phyloP scores from a whole-genome alignment of 2,113 vertebrate species.

The Furnarius figulus region DNA sequence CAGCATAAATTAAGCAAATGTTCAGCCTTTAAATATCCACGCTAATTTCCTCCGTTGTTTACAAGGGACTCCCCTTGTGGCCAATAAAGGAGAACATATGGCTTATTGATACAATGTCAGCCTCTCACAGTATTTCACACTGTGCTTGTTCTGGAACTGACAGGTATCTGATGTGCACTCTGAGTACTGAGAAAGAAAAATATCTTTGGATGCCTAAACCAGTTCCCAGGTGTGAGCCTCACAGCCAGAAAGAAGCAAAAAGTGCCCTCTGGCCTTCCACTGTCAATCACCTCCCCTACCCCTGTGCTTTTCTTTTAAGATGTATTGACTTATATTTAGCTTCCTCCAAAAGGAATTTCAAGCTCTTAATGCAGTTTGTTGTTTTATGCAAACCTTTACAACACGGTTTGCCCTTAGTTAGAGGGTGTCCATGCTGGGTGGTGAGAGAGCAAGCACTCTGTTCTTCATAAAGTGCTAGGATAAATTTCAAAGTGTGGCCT shows the following conservation, averaged over 20 bases:
- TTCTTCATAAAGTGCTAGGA: neutral
- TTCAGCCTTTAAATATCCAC: neutral
- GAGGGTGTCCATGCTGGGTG: neutral
- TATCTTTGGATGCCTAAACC: neutral
- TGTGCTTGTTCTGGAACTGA: neutral
- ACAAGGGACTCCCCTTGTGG: neutral
- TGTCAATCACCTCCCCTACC: neutral
- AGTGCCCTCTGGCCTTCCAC: neutral
- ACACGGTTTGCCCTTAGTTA: neutral
- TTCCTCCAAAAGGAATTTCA: neutral
- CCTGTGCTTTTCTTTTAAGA: neutral
- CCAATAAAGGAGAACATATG: constrained; percentile 20
- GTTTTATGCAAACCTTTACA: neutral
- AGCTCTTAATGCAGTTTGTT: neutral
- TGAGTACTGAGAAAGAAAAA: neutral
- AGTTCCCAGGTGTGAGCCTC: neutral
- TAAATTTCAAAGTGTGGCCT: neutral
- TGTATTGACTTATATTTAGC: neutral
- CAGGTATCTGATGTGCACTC: neutral
- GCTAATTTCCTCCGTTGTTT: neutral
- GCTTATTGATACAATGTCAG: constrained; percentile 4
- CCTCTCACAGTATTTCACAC: neutral
- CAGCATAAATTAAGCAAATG: constrained; percentile 11
- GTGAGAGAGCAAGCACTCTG: neutral
- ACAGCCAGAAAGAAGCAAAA: neutral